Percentiles rank a stretch among this genome's conserved stretches.
Conservation (phyloP, 1,140 invertebrate species). For the Littorina saxatilis region DNA sequence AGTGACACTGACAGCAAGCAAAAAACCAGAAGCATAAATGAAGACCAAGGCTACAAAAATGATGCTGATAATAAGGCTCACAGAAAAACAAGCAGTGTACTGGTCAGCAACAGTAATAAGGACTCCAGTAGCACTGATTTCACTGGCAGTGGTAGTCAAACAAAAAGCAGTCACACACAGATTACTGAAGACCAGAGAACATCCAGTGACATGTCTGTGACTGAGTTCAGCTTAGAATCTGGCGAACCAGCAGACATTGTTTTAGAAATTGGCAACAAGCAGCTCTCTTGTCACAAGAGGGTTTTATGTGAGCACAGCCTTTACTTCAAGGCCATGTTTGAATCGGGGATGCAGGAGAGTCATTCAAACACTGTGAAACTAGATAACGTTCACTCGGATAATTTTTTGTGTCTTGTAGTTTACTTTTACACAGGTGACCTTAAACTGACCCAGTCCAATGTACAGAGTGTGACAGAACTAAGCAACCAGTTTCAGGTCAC, state of each 20-base stretch:
- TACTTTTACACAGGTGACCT: constrained; percentile 25
- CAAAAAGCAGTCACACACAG: background rate
- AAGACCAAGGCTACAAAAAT: background rate
- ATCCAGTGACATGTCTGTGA: background rate
- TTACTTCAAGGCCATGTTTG: constrained; percentile 25
- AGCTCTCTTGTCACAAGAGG: constrained; percentile 18
- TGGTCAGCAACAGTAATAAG: background rate
- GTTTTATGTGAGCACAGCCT: background rate
- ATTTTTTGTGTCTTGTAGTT: background rate
- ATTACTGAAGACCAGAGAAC: background rate
- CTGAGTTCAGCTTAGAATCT: constrained; percentile 47
- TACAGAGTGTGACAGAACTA: background rate
- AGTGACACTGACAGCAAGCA: no score
- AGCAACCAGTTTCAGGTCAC: constrained; percentile 12
- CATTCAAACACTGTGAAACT: background rate
- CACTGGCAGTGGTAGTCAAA: background rate
- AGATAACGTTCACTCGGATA: background rate
- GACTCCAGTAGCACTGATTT: background rate
- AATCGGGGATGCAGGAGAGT: constrained; percentile 29
- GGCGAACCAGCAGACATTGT: constrained; percentile 24
- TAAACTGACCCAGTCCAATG: constrained; percentile 1
- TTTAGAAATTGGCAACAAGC: constrained; percentile 8
- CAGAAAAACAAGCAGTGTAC: background rate
- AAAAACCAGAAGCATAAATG: no score
- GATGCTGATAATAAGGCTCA: background rate